These are phyloP conservation scores for Pangasius larnaudii DNA, from an alignment of 2,797 vertebrate genomes.

Conservation along the genomic window DNA sequence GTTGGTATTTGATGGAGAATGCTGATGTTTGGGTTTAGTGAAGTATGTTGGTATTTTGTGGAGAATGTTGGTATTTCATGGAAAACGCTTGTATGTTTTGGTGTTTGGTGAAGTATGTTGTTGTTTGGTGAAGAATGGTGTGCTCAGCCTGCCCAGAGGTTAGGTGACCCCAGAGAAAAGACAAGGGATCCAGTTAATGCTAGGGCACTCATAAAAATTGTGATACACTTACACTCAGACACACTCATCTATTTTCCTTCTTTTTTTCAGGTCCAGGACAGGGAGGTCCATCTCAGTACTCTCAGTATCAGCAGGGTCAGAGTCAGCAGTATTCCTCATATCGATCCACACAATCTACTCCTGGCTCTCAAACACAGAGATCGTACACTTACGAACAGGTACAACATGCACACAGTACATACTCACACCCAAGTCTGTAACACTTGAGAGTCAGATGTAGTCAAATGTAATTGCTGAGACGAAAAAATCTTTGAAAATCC, in stretches of 20 bases:
- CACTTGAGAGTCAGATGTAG: not conserved
- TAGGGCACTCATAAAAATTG: not conserved
- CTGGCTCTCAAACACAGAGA: constrained; percentile 87
- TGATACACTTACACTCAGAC: not conserved
- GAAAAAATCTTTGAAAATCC: not conserved
- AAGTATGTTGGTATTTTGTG: not conserved
- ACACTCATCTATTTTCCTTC: not conserved
- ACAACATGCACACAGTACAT: constrained; percentile 33
- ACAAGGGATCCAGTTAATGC: not conserved
- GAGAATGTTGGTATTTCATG: not conserved
- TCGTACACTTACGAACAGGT: constrained; percentile 94
- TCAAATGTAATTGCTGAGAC: not conserved
- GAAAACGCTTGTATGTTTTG: no score
- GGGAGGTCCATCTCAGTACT: constrained; percentile 87
- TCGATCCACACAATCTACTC: constrained; percentile 85
- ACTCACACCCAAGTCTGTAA: not conserved
- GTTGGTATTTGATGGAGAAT: not conserved
- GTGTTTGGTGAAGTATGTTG: not conserved
- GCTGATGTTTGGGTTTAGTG: not conserved
- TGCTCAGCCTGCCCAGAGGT: not conserved
- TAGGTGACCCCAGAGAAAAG: not conserved
- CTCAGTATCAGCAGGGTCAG: constrained; percentile 92
- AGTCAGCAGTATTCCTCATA: constrained; percentile 91
- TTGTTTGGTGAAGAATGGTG: not conserved
- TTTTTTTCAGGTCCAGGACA: constrained; percentile 76